These are phyloP conservation scores for Enteromius argenteus DNA, from an alignment of 2,797 vertebrate species.

Conservation along the genomic window DNA sequence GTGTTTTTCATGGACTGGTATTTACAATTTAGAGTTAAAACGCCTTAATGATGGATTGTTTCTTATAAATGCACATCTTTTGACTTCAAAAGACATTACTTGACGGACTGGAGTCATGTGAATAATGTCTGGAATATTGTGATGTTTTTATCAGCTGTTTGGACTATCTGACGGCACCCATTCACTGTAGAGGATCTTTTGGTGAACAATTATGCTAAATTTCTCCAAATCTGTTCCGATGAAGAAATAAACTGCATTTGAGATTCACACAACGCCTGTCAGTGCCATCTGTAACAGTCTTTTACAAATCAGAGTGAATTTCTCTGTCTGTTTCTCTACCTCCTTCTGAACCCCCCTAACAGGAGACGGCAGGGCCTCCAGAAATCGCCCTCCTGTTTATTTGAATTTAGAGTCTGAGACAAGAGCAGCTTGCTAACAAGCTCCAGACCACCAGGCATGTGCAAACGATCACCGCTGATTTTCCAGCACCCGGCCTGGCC, in stretches of 20 bases:
- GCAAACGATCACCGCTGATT: slow-evolving; percentile 80
- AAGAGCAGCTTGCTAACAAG: slow-evolving; percentile 83
- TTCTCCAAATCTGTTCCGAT: neutral
- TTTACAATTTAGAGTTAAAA: neutral
- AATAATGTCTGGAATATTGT: neutral
- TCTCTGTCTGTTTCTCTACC: slow-evolving; percentile 30
- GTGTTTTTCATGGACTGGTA: neutral
- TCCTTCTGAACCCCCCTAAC: slow-evolving; percentile 66
- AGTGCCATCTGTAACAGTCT: slow-evolving; percentile 73
- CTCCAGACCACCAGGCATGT: slow-evolving; percentile 83
- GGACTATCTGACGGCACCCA: neutral
- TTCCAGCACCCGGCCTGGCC: slow-evolving; percentile 73
- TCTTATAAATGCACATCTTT: neutral
- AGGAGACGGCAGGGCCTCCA: slow-evolving; percentile 76
- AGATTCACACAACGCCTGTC: slow-evolving; percentile 63
- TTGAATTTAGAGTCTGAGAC: slow-evolving; percentile 83
- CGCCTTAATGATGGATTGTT: neutral
- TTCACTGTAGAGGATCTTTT: neutral
- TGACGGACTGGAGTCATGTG: neutral
- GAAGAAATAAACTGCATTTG: slow-evolving; percentile 12
- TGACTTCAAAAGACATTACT: neutral
- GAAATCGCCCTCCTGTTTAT: slow-evolving; percentile 86
- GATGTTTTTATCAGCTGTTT: neutral
- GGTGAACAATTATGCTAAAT: neutral
- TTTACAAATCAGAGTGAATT: slow-evolving; percentile 68